These are phyloP conservation scores for Sterrhoptilus dennistouni DNA, from an alignment of 2,113 vertebrate species.

Conservation along the genomic window DNA sequence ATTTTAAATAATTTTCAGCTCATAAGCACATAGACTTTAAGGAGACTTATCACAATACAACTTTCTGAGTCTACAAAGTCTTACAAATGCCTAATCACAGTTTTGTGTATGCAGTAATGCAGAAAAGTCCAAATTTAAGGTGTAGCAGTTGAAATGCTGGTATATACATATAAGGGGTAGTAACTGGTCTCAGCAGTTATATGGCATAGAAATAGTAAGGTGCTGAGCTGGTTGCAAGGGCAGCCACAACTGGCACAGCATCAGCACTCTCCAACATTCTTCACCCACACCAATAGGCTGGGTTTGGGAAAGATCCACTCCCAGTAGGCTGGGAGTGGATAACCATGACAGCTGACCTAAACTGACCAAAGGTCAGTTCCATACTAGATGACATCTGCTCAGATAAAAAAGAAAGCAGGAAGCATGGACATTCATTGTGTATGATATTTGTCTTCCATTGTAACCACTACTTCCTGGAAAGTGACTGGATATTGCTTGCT, in stretches of 20 bases:
- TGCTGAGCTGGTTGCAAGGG: background rate
- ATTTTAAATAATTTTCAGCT: background rate
- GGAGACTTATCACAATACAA: background rate
- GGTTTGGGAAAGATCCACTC: background rate
- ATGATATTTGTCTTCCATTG: background rate
- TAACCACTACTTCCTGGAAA: background rate
- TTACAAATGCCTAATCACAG: background rate
- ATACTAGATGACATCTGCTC: background rate
- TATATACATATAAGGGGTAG: background rate
- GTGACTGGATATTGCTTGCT: background rate
- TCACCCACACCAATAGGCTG: no score
- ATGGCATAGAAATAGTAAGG: background rate
- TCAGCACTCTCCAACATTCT: background rate
- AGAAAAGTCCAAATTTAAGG: background rate
- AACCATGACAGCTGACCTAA: background rate
- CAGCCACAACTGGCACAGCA: background rate
- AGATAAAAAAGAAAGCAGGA: background rate
- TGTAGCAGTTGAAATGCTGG: background rate
- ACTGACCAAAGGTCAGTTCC: background rate
- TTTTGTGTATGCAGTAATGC: background rate
- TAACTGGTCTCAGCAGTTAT: background rate
- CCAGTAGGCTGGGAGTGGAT: background rate
- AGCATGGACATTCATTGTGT: background rate
- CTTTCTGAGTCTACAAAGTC: background rate
- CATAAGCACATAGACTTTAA: background rate